A percentile compares a stretch with the other conserved stretches of the same genome.
phyloP scores from a whole-genome alignment of 2,888 invertebrate species.

The Leptopilina drosophilae region DNA sequence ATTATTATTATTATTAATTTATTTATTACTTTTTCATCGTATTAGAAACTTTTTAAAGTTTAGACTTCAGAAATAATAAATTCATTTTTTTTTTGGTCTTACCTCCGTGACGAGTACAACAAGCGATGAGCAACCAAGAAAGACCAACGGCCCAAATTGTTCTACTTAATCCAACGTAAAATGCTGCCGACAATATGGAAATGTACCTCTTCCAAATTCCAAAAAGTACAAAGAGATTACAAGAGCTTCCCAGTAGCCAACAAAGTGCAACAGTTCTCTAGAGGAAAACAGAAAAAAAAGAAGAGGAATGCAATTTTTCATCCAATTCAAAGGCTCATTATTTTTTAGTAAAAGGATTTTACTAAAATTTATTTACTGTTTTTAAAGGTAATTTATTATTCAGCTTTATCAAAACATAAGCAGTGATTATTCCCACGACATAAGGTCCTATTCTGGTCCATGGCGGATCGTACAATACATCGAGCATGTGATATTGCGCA shows the following conservation, averaged over 20 bases:
- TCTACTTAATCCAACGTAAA: conserved; percentile 78
- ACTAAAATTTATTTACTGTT: conserved; percentile 57
- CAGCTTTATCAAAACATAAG: conserved; percentile 74
- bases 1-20: too few relatives aligned
- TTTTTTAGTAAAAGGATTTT: too few relatives aligned
- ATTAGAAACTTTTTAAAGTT: too few relatives aligned
- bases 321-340: background rate
- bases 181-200: conserved; percentile 76
- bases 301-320: background rate
- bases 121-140: conserved; percentile 80
- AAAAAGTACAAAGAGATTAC: conserved; percentile 76
- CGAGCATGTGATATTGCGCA: conserved; percentile 71
- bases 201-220: conserved; percentile 76
- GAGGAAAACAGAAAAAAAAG: conserved; percentile 52
- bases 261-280: conserved; percentile 65
- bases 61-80: background rate
- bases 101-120: conserved; percentile 79
- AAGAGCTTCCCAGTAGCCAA: conserved; percentile 75
- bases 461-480: conserved; percentile 75
- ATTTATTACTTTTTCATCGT: too few relatives aligned
- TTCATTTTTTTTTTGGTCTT: conserved; percentile 51
- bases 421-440: conserved; percentile 76
- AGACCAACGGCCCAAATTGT: conserved; percentile 79
- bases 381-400: conserved; percentile 63
- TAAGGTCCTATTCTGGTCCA: conserved; percentile 75